Evolutionary conservation across 2,888 invertebrate species (phyloP), one percentile per base, ranked within the genome.

Genomic region (Torymus auratus): DNA sequence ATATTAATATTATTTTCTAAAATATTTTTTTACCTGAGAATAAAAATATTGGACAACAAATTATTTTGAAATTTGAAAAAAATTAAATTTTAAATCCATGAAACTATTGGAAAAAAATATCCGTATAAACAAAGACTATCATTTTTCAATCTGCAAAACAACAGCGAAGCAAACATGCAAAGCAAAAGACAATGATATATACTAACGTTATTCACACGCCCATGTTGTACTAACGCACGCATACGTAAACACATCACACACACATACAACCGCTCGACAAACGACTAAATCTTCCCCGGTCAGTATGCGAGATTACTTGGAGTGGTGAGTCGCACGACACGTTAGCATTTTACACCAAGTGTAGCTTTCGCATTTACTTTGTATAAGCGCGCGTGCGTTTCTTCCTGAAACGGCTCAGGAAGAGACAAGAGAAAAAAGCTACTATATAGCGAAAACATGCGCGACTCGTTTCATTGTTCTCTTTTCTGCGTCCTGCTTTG

Each of bases 301-400:
- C 83, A 83, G 82, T 62, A 78, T 84, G 70, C 84, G 82, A 83
- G 84, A 85, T 78, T 71, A 79, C 81, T 79, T 84, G 50, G 78
- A 85, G 71, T 81, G 85, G 86, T 86, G 83, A 86, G 86, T 83
- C 56, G 58, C 56, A 60, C 28, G 52, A 69, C 56, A 74, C 15
- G 23, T 73, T 69, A 74, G 64, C 28, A 52, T 62, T 69, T 62
- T 23, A 61, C 58, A 74, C 52, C 17, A 69, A 58, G 41, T 5
- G 53, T 5, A 67, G 72, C 64, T 70, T 69, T 53, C 62, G 55
- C 23, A 15, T 69, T 62, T 0, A 68, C 41, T 41, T 41, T 41
- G 41, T 41, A 41, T 41, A 41, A 5, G 41, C 41, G 41, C 7
- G 7, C 41, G 41, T 60, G n/a, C 50, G 23, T n/a, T 20, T 64